Percentiles rank a stretch among this genome's conserved stretches.
Conservation (phyloP, 2,113 vertebrate species). For the Alethe diademata region DNA sequence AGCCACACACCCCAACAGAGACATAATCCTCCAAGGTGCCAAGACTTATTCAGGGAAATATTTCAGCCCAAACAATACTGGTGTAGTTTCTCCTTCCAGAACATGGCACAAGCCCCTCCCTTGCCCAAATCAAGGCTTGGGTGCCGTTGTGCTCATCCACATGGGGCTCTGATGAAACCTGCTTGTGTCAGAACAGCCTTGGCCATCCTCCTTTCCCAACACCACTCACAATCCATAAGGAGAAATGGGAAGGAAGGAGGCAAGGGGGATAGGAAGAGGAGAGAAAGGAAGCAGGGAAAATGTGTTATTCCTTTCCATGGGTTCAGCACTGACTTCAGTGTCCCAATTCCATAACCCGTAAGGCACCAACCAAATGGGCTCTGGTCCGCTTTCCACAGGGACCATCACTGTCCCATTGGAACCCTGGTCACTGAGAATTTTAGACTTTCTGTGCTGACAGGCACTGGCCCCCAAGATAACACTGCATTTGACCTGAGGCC, state of each 20-base stretch:
- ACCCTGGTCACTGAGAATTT: no score
- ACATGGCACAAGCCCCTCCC: not conserved
- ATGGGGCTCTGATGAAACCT: no score
- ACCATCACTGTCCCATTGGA: not conserved
- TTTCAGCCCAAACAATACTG: not conserved
- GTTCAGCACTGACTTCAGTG: not conserved
- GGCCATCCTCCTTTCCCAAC: not conserved
- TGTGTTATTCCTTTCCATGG: not conserved
- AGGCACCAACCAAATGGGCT: accelerated
- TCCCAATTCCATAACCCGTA: no score
- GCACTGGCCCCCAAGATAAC: no score
- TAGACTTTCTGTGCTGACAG: no score
- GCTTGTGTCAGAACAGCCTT: no score
- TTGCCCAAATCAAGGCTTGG: not conserved
- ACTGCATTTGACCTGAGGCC: no score
- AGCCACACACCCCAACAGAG: not conserved
- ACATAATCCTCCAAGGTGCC: no score
- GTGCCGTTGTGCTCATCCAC: no score
- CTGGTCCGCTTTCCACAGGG: not conserved
- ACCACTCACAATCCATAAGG: accelerated
- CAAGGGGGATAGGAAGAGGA: accelerated
- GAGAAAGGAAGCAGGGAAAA: not conserved
- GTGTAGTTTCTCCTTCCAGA: not conserved
- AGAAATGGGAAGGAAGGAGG: not conserved
- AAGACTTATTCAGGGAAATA: not conserved